Evolutionary conservation across 2,888 invertebrate genomes (phyloP).

Genomic region (Cosmorhoe ocellata): DNA sequence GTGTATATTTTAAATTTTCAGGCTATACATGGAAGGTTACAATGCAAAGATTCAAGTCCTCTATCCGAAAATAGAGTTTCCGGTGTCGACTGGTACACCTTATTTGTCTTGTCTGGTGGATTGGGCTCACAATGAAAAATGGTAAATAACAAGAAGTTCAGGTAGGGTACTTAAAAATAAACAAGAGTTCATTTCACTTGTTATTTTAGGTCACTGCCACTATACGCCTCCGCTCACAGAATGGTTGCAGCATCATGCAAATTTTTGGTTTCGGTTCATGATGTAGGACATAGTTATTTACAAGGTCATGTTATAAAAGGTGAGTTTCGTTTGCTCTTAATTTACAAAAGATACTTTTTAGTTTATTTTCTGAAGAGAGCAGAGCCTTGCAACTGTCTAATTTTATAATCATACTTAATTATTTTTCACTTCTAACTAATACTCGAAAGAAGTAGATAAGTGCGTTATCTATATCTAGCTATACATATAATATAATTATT

Average conservation of each 20-base stretch:
- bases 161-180: no score
- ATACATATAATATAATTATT: no score
- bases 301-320: conserved; percentile 90
- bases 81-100: conserved; percentile 92
- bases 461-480: no score
- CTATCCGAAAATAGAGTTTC: conserved; percentile 88
- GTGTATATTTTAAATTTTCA: conserved; percentile 45
- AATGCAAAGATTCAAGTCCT: conserved; percentile 86
- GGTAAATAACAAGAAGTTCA: conserved; percentile 64
- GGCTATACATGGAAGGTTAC: conserved; percentile 88
- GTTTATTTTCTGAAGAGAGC: no score
- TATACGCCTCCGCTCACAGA: conserved; percentile 16
- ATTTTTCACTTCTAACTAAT: no score
- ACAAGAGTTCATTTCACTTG: neutral
- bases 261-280: conserved; percentile 40
- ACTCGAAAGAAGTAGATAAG: no score
- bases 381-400: no score
- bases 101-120: conserved; percentile 89
- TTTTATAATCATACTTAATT: no score
- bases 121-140: conserved; percentile 90
- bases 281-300: conserved; percentile 85
- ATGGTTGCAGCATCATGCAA: conserved; percentile 9
- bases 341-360: no score
- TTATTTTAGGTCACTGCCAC: conserved; percentile 14
- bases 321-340: conserved; percentile 40